Conservation (phyloP, 2,797 vertebrate genomes). For the Eulemur mongoz region DNA sequence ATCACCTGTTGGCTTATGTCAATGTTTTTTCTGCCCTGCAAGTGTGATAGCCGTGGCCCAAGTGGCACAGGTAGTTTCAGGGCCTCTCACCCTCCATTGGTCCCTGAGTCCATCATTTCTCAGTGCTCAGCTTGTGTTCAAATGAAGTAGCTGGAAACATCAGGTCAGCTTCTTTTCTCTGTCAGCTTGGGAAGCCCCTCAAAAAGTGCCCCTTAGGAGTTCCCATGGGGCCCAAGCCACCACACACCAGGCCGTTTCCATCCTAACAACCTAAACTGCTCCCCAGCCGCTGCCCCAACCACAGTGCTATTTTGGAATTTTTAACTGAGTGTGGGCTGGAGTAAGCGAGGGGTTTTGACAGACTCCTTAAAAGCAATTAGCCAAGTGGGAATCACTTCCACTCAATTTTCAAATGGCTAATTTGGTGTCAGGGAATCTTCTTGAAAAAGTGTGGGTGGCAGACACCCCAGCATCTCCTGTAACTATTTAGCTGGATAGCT, state of each 20-base stretch:
- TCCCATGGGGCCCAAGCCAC: not conserved
- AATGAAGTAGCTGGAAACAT: not conserved
- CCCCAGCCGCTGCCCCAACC: conserved; percentile 19
- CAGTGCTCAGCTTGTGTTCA: not conserved
- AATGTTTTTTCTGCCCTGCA: not conserved
- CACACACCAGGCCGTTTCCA: not conserved
- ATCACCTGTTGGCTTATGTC: not conserved
- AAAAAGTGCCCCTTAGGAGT: not conserved
- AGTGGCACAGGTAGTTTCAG: not conserved
- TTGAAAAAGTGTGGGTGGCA: conserved; percentile 54
- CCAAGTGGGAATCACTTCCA: conserved; percentile 67
- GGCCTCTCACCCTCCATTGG: not conserved
- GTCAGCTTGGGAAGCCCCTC: not conserved
- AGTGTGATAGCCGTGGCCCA: not conserved
- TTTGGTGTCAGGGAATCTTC: conserved; percentile 64
- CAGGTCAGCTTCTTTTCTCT: not conserved
- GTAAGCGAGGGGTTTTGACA: conserved; percentile 67
- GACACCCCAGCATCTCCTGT: conserved; percentile 19
- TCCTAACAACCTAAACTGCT: not conserved
- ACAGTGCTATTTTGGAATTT: conserved; percentile 55
- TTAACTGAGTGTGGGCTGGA: conserved; percentile 59
- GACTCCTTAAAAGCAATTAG: conserved; percentile 65
- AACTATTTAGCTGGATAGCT: conserved; percentile 27
- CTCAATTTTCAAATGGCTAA: conserved; percentile 73
- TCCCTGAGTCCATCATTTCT: not conserved